Evolutionary conservation across 2,113 vertebrate species (phyloP), one percentile per base, ranked within the genome.

Genomic region (Pelecanoides urinatrix): DNA sequence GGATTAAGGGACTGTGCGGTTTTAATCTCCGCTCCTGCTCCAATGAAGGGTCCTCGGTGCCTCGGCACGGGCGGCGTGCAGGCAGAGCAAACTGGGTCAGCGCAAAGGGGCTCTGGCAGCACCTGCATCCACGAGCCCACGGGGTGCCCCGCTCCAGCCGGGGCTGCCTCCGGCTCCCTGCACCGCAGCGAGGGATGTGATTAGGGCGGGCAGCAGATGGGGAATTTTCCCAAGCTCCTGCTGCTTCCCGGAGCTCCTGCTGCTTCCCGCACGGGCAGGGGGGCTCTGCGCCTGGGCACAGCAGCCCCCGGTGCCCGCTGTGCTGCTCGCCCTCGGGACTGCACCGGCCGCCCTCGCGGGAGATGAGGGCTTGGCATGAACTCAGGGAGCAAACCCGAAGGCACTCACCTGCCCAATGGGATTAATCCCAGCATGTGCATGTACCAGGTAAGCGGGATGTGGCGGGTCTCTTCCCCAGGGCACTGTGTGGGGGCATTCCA

Each of bases 371-470:
- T 97, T 95, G n/a, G 92, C 97, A 99, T 99, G 98, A 99, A 98
- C 93, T 52, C 90, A 7, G 95, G 96, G 81, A 93, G 61, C 91
- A 96, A 97, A 96, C 71, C 95, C 92, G 92, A 96, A 97, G 98
- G 97, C 34, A 76, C 98, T 96, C 97, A 96, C 86, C 98, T 98
- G 95, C 98, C 98, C 98, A 99, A 98, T 98, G 98, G 99, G 98
- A 98, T 97, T 97, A 97, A 98, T 91, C 98, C 98, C 98, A 98
- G 98, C 97, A 98, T 98, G 97, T 98, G 97, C 98, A 98, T 98
- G 98, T 98, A 98, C 96, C 98, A 99, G 98, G 98, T 99, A 98
- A 98, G 98, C 0, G 16, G 85, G 89, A 58, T 3, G 1, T 1
- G 3, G 20, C 0, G 42, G 50, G 55, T 59, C 13, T 66, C 32